Evolutionary conservation across 2,888 invertebrate species (phyloP).

Genomic region (Yponomeuta evonymella): DNA sequence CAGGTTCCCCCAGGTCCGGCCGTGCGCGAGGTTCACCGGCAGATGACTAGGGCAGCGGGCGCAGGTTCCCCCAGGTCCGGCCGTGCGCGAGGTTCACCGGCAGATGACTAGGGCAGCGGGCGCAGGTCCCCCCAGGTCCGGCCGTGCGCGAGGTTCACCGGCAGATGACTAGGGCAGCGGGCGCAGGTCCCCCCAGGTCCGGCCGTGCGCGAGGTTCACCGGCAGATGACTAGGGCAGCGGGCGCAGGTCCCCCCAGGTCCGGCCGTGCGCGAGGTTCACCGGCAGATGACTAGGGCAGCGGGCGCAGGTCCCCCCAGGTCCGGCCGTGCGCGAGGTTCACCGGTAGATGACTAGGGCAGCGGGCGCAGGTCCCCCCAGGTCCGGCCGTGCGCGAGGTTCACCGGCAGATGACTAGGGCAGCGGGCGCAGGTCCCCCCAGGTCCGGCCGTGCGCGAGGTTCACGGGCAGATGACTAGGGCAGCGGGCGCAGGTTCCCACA

Average conservation of each 20-base stretch:
- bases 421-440: slow-evolving; percentile 47
- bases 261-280: slow-evolving; percentile 44
- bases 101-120: slow-evolving; percentile 26
- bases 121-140: slow-evolving; percentile 48
- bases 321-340: slow-evolving; percentile 40
- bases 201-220: slow-evolving; percentile 44
- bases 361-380: slow-evolving; percentile 47
- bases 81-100: slow-evolving; percentile 50
- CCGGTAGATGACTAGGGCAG: slow-evolving; percentile 38
- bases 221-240: slow-evolving; percentile 33
- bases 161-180: slow-evolving; percentile 30
- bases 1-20: slow-evolving; percentile 52
- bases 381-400: slow-evolving; percentile 37
- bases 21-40: slow-evolving; percentile 46
- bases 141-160: slow-evolving; percentile 46
- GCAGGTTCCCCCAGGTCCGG: slow-evolving; percentile 48
- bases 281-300: slow-evolving; percentile 33
- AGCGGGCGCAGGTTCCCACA: slow-evolving; percentile 46
- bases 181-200: slow-evolving; percentile 48
- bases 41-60: slow-evolving; percentile 26
- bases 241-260: slow-evolving; percentile 48
- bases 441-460: slow-evolving; percentile 38
- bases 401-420: slow-evolving; percentile 42
- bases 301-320: slow-evolving; percentile 48
- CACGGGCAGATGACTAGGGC: slow-evolving; percentile 41